Conservation (phyloP, 2,797 vertebrate genomes). For the Melanogrammus aeglefinus region DNA sequence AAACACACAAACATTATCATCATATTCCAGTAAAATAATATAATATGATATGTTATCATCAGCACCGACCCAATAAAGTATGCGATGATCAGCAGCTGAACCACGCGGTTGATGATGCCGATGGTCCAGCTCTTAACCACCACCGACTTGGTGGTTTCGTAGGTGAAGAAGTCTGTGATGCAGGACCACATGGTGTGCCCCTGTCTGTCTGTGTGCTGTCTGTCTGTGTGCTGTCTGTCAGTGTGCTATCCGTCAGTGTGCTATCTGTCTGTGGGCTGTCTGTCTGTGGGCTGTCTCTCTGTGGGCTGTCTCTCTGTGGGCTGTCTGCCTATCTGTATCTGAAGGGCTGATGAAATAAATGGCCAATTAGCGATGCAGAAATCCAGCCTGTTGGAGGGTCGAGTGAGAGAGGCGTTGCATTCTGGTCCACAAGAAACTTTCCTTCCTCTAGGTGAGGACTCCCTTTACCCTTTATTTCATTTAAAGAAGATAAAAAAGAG, state of each 20-base stretch:
- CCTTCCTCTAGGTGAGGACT: slow-evolving; percentile 8
- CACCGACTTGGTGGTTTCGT: slow-evolving; percentile 90
- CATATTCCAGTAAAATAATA: slow-evolving; percentile 7
- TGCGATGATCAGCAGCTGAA: slow-evolving; percentile 88
- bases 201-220: too few species aligned
- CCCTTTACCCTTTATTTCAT: neutral
- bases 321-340: neutral
- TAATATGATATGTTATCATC: neutral
- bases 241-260: neutral
- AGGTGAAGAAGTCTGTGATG: slow-evolving; percentile 83
- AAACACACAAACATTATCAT: neutral
- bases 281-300: too few species aligned
- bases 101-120: slow-evolving; percentile 84
- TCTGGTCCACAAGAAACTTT: neutral
- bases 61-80: slow-evolving; percentile 90
- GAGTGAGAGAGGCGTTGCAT: neutral
- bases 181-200: slow-evolving; percentile 62
- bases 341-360: neutral
- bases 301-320: neutral
- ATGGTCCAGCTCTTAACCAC: slow-evolving; percentile 91
- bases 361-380: neutral
- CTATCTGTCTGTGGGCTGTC: neutral
- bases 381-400: neutral
- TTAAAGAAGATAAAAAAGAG: neutral
- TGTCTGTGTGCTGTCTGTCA: neutral